Percentiles rank a stretch among this genome's conserved stretches.
Evolutionary conservation across 2,113 vertebrate genomes (phyloP).

Genomic region (Dendrocopos noguchii): DNA sequence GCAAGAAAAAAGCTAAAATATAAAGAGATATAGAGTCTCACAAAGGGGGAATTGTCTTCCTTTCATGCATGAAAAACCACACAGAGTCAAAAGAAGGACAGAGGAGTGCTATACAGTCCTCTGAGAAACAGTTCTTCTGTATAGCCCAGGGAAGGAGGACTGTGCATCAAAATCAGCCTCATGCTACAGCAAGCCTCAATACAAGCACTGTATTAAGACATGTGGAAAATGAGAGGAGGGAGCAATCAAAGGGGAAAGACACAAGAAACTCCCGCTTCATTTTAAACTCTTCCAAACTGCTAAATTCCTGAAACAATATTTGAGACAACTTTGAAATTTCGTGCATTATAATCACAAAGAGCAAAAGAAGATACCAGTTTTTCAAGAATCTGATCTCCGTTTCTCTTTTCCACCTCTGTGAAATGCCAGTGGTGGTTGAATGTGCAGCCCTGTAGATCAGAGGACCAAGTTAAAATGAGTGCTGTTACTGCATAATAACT

Average conservation of each 20-base stretch:
- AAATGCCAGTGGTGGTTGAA: background rate
- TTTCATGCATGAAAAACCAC: constrained; percentile 8
- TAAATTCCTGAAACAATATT: background rate
- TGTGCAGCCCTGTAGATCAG: background rate
- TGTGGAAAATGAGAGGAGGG: constrained; percentile 10
- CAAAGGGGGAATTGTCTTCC: background rate
- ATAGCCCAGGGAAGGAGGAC: background rate
- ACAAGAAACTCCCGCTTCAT: constrained; percentile 37
- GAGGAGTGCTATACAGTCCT: background rate
- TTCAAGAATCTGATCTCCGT: background rate
- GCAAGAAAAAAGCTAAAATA: background rate
- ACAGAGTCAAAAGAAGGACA: background rate
- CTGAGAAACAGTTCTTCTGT: constrained; percentile 39
- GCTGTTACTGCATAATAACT: background rate
- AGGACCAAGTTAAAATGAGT: background rate
- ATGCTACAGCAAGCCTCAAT: constrained; percentile 22
- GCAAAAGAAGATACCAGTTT: background rate
- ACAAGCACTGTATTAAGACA: constrained; percentile 27
- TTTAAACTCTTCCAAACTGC: background rate
- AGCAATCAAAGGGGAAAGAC: constrained; percentile 24
- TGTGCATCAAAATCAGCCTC: constrained; percentile 54
- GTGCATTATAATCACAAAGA: background rate
- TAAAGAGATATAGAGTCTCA: background rate
- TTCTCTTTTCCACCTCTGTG: background rate
- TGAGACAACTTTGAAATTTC: background rate